Evolutionary conservation across 92 coral and sea anemone genomes (phyloP), one percentile per base, ranked within the genome.

Genomic region (Blastomussa wellsi): DNA sequence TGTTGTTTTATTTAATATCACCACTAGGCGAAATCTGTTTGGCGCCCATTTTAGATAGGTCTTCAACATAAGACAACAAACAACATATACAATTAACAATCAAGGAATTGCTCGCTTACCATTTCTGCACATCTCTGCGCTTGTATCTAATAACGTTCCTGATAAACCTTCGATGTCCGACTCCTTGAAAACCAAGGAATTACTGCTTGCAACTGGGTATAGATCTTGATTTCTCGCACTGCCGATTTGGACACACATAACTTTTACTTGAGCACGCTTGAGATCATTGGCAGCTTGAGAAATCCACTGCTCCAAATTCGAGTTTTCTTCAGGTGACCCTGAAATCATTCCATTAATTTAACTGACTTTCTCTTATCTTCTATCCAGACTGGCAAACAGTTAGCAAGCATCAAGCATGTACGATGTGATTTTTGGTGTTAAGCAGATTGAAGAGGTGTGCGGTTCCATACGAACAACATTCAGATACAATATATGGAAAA

Each of bases 181-280:
- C 38, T 82, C 77, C 29, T 35, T 38, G 35, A 82, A 82, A 11
- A 70, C 77, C 51, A 53, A n/a, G 35, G 86, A 51, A 26, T 20
- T 49, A 32, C 42, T 76, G 48, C 86, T 70, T 62, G 77, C 80
- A 2, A 79, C 53, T 14, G 16, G n/a, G 0, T 22, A 13, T 10
- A 79, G 41, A 42, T 86, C 86, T 53, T 72, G 70, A 74, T 44
- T 73, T 44, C 0, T 15, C 8, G 86, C 82, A 7, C 37, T 82
- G 49, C 93, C 93, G 9, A 88, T 71, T 49, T 89, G 41, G 22
- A 90, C 91, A 48, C 60, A 79, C 47, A 82, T 53, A 4, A 90
- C 28, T 12, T 77, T 60, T 51, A 90, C 82, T 32, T 77, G 67
- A 35, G 89, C 87, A 12, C 37, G 67, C 52, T 76, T 88, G 16